A percentile compares a stretch with the other conserved stretches of the same genome.
Conservation (phyloP, 2,797 vertebrate genomes). For the Orestias chungarensis region DNA sequence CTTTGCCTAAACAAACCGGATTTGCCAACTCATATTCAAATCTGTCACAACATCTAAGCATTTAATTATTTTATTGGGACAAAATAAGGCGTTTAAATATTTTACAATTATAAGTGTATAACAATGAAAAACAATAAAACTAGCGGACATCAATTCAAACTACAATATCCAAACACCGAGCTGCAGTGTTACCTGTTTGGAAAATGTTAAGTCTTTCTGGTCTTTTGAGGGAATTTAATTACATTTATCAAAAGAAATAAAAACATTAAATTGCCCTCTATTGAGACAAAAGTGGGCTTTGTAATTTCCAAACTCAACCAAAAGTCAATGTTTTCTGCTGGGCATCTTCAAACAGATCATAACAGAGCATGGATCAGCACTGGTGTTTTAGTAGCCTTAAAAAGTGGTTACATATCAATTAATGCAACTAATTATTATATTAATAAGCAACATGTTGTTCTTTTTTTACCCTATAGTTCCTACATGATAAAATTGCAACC, state of each 20-base stretch:
- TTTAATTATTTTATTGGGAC: neutral
- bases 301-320: neutral
- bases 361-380: neutral
- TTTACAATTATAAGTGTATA: neutral
- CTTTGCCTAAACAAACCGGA: neutral
- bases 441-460: neutral
- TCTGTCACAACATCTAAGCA: too few species aligned
- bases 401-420: neutral
- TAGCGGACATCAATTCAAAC: too few species aligned
- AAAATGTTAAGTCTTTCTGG: too few species aligned
- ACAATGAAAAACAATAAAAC: neutral
- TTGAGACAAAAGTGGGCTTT: too few species aligned
- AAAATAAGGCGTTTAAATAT: neutral
- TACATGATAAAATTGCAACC: neutral
- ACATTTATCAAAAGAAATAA: too few species aligned
- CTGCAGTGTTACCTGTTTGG: too few species aligned
- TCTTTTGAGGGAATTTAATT: too few species aligned
- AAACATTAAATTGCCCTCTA: too few species aligned
- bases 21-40: neutral
- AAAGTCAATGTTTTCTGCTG: neutral
- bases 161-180: too few species aligned
- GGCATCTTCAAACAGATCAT: too few species aligned
- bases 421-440: neutral
- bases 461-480: neutral
- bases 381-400: neutral